phyloP scores from a whole-genome alignment of 2,797 vertebrate genomes.

The Cheirogaleus major region DNA sequence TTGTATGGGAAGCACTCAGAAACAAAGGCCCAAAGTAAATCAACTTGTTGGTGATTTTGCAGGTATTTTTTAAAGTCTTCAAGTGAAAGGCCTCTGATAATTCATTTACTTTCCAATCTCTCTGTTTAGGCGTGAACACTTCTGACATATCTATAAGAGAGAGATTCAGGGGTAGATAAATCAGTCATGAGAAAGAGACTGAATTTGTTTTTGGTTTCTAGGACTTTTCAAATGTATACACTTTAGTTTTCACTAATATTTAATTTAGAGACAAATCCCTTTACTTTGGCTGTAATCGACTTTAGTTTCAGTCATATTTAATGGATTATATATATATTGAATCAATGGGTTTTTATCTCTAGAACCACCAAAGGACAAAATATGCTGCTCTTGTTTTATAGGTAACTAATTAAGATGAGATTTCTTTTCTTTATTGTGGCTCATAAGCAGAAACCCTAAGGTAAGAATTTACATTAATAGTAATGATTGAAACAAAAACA shows the following conservation, averaged over 20 bases:
- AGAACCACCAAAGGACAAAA: slow-evolving; percentile 29
- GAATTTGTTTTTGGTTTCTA: slow-evolving; percentile 36
- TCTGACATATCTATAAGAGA: background rate
- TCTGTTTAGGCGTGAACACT: background rate
- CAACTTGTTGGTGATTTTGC: background rate
- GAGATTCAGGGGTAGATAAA: background rate
- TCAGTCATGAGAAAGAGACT: background rate
- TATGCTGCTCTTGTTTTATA: background rate
- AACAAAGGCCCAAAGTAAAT: background rate
- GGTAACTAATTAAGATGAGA: slow-evolving; percentile 29
- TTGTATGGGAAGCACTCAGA: background rate
- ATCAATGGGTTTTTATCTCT: slow-evolving; percentile 46
- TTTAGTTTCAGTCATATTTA: background rate
- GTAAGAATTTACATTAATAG: background rate
- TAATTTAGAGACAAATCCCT: background rate
- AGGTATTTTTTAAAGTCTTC: slow-evolving; percentile 41
- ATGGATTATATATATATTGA: background rate
- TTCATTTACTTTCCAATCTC: background rate
- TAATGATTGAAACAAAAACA: background rate
- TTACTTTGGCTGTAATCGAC: background rate
- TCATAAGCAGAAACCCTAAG: background rate
- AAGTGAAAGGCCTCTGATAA: background rate
- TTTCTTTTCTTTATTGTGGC: background rate
- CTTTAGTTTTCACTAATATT: background rate
- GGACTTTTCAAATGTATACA: background rate